Evolutionary conservation across 35 echinoderm and acorn worm genomes (phyloP).

Genomic region (Patiria miniata): DNA sequence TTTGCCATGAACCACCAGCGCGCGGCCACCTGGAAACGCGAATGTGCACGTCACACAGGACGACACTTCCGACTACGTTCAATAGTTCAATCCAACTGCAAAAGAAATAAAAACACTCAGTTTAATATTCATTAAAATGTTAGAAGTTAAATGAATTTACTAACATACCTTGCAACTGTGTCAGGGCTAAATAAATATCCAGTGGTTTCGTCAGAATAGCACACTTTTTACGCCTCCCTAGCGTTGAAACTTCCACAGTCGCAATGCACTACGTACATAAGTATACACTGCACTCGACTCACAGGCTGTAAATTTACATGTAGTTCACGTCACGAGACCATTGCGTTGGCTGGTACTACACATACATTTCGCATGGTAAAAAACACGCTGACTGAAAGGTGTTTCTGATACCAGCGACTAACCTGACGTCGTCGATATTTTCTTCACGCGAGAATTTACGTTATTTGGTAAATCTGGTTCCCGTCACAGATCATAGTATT

Average conservation of each 20-base stretch:
- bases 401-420: background rate
- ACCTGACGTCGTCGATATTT: background rate
- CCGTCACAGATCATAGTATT: no score
- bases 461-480: background rate
- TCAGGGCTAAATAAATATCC: background rate
- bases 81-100: background rate
- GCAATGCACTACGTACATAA: background rate
- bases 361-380: background rate
- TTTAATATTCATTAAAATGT: no score
- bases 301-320: no score
- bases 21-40: no score
- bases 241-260: background rate
- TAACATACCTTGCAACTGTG: background rate
- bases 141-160: no score
- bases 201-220: background rate
- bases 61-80: conserved; percentile 6
- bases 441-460: background rate
- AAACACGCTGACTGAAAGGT: background rate
- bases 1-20: no score
- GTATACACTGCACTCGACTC: background rate
- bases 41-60: background rate
- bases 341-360: conserved; percentile 11
- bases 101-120: no score
- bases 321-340: background rate
- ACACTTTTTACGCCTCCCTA: conserved; percentile 15